These are phyloP conservation scores for Cosmorhoe ocellata DNA, from an alignment of 2,888 invertebrate genomes.

Conservation along the genomic window DNA sequence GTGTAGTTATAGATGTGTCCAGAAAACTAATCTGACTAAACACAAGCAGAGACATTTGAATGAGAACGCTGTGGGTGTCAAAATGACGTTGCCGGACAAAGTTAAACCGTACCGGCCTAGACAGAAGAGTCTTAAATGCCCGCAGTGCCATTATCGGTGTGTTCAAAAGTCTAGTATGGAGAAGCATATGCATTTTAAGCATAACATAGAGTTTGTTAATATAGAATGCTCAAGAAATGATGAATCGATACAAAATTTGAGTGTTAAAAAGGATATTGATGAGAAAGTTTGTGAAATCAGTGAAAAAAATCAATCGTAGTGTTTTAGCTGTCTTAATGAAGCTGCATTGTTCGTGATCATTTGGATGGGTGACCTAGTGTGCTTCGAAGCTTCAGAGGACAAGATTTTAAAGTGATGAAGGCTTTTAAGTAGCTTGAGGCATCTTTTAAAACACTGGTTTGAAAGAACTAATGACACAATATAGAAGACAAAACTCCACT, in stretches of 20 bases:
- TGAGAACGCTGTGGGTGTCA: conserved; percentile 61
- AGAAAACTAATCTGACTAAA: conserved; percentile 76
- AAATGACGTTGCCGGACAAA: conserved; percentile 48
- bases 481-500: too few species aligned
- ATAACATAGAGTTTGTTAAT: conserved; percentile 43
- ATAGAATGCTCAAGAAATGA: conserved; percentile 40
- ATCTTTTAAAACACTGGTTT: too few species aligned
- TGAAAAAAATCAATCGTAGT: conserved; percentile 22
- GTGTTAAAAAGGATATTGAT: conserved; percentile 53
- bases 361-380: too few species aligned
- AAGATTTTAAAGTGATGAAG: too few species aligned
- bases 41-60: conserved; percentile 74
- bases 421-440: too few species aligned
- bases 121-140: conserved; percentile 72
- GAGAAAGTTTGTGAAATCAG: conserved; percentile 11
- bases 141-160: conserved; percentile 67
- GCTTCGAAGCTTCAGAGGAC: too few species aligned
- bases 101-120: conserved; percentile 68
- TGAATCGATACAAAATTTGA: conserved; percentile 56
- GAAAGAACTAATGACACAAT: too few species aligned
- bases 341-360: too few species aligned
- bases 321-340: background rate
- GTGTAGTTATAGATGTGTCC: conserved; percentile 75
- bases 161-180: conserved; percentile 74
- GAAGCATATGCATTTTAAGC: conserved; percentile 74